Evolutionary conservation across 2,797 vertebrate genomes (phyloP).

Genomic region (Okamejei kenojei): DNA sequence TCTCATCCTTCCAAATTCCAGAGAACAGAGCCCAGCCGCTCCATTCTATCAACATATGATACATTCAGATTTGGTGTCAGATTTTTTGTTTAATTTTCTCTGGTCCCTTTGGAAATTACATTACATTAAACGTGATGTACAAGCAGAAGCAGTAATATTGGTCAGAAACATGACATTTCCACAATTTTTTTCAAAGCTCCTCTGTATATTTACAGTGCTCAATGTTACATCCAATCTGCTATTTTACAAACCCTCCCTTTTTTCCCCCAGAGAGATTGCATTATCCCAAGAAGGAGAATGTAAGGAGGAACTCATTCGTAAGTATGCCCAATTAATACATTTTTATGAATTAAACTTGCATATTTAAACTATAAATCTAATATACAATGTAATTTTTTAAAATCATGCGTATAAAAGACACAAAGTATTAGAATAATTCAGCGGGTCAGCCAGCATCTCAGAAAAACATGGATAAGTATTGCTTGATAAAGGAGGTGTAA

Average conservation of each 20-base stretch:
- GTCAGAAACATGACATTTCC: background rate
- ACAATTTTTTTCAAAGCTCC: background rate
- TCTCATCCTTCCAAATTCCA: too few relatives aligned
- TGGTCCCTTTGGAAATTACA: background rate
- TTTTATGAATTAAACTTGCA: background rate
- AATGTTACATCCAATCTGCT: background rate
- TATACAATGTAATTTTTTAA: background rate
- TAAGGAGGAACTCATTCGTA: slow-evolving; percentile 86
- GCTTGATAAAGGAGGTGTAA: too few relatives aligned
- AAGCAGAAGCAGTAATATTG: background rate
- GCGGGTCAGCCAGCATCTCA: too few relatives aligned
- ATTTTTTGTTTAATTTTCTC: background rate
- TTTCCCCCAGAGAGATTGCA: slow-evolving; percentile 73
- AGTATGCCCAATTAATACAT: slow-evolving; percentile 49
- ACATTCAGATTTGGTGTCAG: background rate
- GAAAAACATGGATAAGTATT: too few relatives aligned
- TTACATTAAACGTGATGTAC: background rate
- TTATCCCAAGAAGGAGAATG: slow-evolving; percentile 70
- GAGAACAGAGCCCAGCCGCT: too few relatives aligned
- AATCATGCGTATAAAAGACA: background rate
- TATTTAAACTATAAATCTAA: background rate
- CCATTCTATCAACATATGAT: too few relatives aligned
- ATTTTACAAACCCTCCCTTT: slow-evolving; percentile 41
- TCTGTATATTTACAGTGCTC: slow-evolving; percentile 2
- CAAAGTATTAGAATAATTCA: too few relatives aligned